These are phyloP conservation scores for Sphyrna mokarran DNA, from an alignment of 2,113 vertebrate species.

Conservation along the genomic window DNA sequence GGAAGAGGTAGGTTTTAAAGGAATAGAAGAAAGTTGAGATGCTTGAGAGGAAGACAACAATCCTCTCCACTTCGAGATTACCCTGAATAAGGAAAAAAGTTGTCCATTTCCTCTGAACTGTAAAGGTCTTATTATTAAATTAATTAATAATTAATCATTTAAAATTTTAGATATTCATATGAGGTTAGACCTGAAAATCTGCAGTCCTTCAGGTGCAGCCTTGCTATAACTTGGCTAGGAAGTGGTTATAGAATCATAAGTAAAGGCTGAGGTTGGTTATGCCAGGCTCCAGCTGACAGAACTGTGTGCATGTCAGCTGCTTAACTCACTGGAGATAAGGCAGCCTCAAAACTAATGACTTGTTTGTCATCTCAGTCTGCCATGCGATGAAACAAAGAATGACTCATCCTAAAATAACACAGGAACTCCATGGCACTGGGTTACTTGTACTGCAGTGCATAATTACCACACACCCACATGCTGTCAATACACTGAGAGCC, in stretches of 20 bases:
- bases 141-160: not conserved
- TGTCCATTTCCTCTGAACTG: not conserved
- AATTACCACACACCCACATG: not conserved
- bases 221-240: not conserved
- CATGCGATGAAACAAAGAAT: not conserved
- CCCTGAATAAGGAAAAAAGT: not conserved
- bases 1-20: not conserved
- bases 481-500: not conserved
- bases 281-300: not conserved
- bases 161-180: not conserved
- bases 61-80: not conserved
- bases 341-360: not conserved
- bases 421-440: not conserved
- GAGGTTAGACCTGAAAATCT: not conserved
- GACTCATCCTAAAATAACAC: conserved; percentile 29
- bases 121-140: not conserved
- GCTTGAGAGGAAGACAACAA: not conserved
- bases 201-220: not conserved
- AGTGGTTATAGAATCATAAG: not conserved
- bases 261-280: too few relatives aligned
- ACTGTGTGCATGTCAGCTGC: not conserved
- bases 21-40: not conserved
- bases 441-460: not conserved
- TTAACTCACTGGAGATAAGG: not conserved
- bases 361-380: conserved; percentile 13